Conservation (phyloP, 1,140 invertebrate species). For the Zeugodacus cucurbitae region DNA sequence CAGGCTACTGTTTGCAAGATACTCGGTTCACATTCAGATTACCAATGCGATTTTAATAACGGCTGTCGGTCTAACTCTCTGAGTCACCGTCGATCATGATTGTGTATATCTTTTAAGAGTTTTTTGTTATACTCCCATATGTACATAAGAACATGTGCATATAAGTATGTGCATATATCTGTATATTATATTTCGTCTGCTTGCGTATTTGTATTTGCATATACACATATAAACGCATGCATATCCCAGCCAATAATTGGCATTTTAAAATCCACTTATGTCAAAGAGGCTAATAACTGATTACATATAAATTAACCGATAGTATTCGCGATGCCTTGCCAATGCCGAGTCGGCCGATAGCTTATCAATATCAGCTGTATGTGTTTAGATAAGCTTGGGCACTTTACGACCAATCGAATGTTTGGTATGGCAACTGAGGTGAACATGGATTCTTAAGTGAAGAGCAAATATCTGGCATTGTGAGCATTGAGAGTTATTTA, state of each 20-base stretch:
- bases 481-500: neutral
- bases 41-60: neutral
- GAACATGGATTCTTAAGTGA: neutral
- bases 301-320: neutral
- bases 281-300: slow-evolving; percentile 3
- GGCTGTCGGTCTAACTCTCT: neutral
- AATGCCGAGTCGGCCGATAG: neutral
- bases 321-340: neutral
- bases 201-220: neutral
- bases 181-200: neutral
- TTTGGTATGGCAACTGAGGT: neutral
- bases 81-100: neutral
- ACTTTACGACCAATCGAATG: neutral
- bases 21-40: neutral
- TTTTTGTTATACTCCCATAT: neutral
- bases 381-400: neutral
- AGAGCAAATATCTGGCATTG: neutral
- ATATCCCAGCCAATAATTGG: neutral
- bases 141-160: too few species aligned
- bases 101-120: neutral
- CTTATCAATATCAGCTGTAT: neutral
- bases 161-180: too few species aligned
- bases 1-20: neutral
- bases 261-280: neutral
- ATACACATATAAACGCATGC: neutral